phyloP scores from a whole-genome alignment of 2,113 vertebrate species.

The Tupaia chinensis region DNA sequence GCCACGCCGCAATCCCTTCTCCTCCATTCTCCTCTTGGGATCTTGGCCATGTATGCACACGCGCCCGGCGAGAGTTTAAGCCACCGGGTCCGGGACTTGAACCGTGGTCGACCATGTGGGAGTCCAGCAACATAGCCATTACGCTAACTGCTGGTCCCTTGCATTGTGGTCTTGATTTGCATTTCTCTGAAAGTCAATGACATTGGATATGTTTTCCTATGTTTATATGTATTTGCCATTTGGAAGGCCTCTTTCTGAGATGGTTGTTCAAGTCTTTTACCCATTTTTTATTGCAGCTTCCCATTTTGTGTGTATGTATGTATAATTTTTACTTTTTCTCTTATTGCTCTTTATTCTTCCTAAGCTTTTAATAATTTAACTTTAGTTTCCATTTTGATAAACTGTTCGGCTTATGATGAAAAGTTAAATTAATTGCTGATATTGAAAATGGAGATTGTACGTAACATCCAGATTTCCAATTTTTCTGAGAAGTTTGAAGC shows the following conservation, averaged over 20 bases:
- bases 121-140: too few species aligned
- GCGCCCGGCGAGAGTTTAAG: too few species aligned
- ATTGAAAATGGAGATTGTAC: neutral
- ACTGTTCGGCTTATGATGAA: neutral
- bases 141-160: too few species aligned
- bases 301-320: neutral
- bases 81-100: too few species aligned
- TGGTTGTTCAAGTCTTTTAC: neutral
- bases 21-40: too few species aligned
- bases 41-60: too few species aligned
- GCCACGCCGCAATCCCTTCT: too few species aligned
- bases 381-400: neutral
- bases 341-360: neutral
- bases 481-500: neutral
- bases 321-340: neutral
- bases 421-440: neutral
- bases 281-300: neutral
- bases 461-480: neutral
- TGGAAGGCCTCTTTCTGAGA: neutral
- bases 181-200: neutral
- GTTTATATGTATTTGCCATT: neutral
- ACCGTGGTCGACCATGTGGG: too few species aligned
- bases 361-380: neutral
- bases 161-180: neutral
- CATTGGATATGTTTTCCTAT: neutral